These are phyloP conservation scores for Morus bassanus DNA, from an alignment of 2,797 vertebrate genomes.

Conservation along the genomic window DNA sequence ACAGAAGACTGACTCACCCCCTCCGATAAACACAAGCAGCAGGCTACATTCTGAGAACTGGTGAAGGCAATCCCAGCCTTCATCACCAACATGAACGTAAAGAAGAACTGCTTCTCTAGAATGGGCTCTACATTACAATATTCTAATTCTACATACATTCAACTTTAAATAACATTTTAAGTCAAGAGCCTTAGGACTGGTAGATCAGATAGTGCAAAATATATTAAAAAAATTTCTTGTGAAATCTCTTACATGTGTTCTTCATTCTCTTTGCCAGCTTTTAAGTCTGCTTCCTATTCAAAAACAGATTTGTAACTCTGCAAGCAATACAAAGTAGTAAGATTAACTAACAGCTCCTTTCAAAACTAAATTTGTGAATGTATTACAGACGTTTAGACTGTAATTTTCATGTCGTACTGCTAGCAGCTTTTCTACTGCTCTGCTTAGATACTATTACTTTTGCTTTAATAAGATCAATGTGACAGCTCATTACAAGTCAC, in stretches of 20 bases:
- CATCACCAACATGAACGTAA: neutral
- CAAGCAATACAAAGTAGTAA: neutral
- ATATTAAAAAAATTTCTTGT: neutral
- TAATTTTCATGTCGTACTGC: neutral
- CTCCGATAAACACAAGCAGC: neutral
- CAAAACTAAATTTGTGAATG: neutral
- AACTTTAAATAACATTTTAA: neutral
- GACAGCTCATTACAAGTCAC: neutral
- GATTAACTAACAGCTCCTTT: neutral
- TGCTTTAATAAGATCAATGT: neutral
- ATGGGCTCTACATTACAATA: neutral
- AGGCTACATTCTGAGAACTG: neutral
- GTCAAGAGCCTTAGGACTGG: neutral
- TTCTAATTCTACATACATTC: neutral
- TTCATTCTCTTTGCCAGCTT: neutral
- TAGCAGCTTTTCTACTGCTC: neutral
- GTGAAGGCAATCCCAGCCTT: neutral
- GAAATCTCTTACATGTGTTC: neutral
- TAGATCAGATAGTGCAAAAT: neutral
- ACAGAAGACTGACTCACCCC: neutral
- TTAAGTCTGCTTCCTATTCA: neutral
- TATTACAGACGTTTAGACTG: neutral
- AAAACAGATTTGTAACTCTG: neutral
- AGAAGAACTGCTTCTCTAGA: neutral
- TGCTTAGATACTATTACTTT: neutral